Evolutionary conservation across 1,140 invertebrate species (phyloP), one percentile per base, ranked within the genome.

Genomic region (Planococcus citri): DNA sequence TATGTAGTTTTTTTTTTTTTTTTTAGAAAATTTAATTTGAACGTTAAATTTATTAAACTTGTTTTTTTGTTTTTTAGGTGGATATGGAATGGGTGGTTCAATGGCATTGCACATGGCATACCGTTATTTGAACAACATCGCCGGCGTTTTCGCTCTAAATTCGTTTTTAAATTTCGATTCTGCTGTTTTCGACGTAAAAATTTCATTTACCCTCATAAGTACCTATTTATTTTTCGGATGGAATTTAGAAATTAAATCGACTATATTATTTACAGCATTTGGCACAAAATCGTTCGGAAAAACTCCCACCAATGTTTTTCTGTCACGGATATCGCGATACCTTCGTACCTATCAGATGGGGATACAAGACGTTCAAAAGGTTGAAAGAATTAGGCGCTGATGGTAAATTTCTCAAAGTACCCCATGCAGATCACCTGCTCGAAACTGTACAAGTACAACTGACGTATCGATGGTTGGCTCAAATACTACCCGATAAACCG

Each of bases 21-120:
- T n/a, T n/a, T n/a, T n/a, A n/a, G n/a, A n/a, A n/a, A n/a, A n/a
- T n/a, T n/a, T n/a, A 51, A 20, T 51, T 51, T 51, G 6, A n/a
- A n/a, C n/a, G 10, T 51, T 51, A 51, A 17, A 51, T 9, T n/a
- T 51, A 4, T 2, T 51, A 3, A 33, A 64, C 38, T 14, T 68
- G n/a, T 61, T 68, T 67, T 21, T 17, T 60, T 22, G 68, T 69
- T 64, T 77, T 79, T 68, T 71, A 83, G 85, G 86, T 76, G 88
- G 88, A 9, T 89, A 89, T 76, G 89, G 88, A 37, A 90, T 89
- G 87, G 88, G 88, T 33, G 88, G 88, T 14, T 83, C 85, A 0
- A 74, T 89, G 71, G 82, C 88, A 0, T 74, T 89, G 14, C 85
- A 91, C 72, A 76, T 85, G 22, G 85, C 81, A 1, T 90, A 85